Conservation (phyloP, 2,888 invertebrate genomes). For the Drosophila borealis region DNA sequence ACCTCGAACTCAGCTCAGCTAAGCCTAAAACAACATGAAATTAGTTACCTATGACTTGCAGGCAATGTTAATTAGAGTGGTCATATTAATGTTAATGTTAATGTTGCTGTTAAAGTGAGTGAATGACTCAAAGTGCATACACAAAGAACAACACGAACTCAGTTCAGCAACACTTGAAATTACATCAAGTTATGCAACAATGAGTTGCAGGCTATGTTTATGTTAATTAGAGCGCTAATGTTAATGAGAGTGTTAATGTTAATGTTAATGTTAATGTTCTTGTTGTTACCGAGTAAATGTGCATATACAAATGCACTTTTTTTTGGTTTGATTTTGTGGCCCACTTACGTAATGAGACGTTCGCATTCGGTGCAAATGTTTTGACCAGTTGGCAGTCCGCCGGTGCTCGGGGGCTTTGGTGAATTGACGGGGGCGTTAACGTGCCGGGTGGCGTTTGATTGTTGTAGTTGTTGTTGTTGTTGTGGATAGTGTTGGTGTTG, state of each 20-base stretch:
- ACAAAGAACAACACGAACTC: not conserved
- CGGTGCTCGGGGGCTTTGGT: constrained; percentile 88
- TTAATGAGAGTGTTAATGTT: not conserved
- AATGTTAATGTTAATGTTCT: constrained; percentile 9
- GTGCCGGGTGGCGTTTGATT: constrained; percentile 86
- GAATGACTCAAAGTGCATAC: not conserved
- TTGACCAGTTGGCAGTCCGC: constrained; percentile 93
- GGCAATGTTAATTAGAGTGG: constrained; percentile 6
- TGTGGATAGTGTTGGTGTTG: constrained; percentile 66
- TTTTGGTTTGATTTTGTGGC: constrained; percentile 83
- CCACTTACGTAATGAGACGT: constrained; percentile 97
- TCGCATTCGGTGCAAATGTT: constrained; percentile 99
- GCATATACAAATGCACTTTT: constrained; percentile 29
- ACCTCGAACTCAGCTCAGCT: not conserved
- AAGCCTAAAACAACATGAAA: constrained; percentile 1
- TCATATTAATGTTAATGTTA: constrained; percentile 5
- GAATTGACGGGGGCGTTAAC: constrained; percentile 91
- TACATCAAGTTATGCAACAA: too few species aligned
- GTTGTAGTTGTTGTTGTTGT: constrained; percentile 70
- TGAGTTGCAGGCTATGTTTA: too few species aligned
- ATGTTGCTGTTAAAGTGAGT: constrained; percentile 4
- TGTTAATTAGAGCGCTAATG: too few species aligned
- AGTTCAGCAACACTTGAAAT: too few species aligned
- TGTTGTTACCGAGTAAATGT: constrained; percentile 17
- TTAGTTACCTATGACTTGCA: constrained; percentile 23